Conservation (phyloP, 2,888 invertebrate genomes). For the Brachyptera putata region DNA sequence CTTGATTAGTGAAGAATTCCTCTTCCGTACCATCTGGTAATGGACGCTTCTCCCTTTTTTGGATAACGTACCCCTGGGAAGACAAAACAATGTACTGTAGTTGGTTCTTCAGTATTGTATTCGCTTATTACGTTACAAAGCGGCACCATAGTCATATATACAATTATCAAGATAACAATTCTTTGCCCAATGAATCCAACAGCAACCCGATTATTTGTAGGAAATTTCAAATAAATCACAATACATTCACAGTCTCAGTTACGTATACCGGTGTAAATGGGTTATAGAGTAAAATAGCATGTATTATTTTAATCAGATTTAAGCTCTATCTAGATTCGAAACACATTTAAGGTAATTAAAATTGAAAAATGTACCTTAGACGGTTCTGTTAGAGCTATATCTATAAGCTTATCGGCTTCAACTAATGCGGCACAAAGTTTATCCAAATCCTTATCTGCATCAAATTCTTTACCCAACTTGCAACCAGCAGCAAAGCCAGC, state of each 20-base stretch:
- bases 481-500: conserved; percentile 60
- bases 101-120: no score
- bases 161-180: no score
- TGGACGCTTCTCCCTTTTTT: conserved; percentile 73
- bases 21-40: conserved; percentile 49
- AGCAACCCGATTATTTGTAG: background rate
- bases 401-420: conserved; percentile 63
- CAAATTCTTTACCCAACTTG: conserved; percentile 64
- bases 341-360: no score
- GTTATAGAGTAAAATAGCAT: no score
- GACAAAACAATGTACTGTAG: conserved; percentile 21
- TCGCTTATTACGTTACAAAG: no score
- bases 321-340: no score
- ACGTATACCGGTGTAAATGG: no score
- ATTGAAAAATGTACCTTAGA: conserved; percentile 50
- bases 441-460: conserved; percentile 56
- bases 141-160: no score
- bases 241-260: no score
- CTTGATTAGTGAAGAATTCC: conserved; percentile 74
- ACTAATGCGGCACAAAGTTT: conserved; percentile 61
- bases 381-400: conserved; percentile 50
- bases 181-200: background rate
- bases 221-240: no score
- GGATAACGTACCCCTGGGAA: conserved; percentile 72
- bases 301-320: no score